Evolutionary conservation across 2,113 vertebrate species (phyloP).

Genomic region (Amblyornis subalaris): DNA sequence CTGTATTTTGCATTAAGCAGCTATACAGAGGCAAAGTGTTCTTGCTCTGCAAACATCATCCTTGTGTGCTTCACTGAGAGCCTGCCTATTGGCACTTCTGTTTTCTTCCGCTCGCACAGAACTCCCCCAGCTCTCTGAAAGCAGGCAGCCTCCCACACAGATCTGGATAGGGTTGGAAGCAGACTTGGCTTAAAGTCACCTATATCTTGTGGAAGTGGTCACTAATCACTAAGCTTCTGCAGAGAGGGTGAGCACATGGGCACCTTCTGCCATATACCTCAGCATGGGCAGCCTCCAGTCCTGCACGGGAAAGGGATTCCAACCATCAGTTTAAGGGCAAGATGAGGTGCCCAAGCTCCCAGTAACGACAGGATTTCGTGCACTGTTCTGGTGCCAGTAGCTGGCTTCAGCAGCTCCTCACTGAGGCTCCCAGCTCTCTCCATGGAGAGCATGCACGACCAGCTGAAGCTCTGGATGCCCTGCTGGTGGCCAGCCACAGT

Average conservation of each 20-base stretch:
- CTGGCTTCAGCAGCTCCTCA: not conserved
- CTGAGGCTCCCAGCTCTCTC: not conserved
- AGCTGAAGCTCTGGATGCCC: not conserved
- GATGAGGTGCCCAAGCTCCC: not conserved
- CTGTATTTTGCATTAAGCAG: not conserved
- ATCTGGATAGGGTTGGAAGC: not conserved
- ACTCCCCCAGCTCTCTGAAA: not conserved
- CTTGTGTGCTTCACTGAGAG: not conserved
- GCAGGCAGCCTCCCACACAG: not conserved
- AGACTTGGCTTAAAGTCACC: not conserved
- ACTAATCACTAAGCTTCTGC: not conserved
- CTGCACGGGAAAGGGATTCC: not conserved
- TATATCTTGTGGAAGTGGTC: not conserved
- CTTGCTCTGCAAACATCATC: not conserved
- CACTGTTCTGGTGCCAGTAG: not conserved
- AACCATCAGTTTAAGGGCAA: accelerated
- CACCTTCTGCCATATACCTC: not conserved
- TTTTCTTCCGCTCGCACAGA: not conserved
- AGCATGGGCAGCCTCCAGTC: accelerated
- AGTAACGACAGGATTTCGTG: not conserved
- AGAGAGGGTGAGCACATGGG: accelerated
- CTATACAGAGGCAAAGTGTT: not conserved
- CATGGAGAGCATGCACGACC: not conserved
- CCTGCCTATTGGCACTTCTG: not conserved
- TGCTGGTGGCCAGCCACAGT: not conserved